phyloP scores from a whole-genome alignment of 2,797 vertebrate genomes.

The Macrochelys suwanniensis region DNA sequence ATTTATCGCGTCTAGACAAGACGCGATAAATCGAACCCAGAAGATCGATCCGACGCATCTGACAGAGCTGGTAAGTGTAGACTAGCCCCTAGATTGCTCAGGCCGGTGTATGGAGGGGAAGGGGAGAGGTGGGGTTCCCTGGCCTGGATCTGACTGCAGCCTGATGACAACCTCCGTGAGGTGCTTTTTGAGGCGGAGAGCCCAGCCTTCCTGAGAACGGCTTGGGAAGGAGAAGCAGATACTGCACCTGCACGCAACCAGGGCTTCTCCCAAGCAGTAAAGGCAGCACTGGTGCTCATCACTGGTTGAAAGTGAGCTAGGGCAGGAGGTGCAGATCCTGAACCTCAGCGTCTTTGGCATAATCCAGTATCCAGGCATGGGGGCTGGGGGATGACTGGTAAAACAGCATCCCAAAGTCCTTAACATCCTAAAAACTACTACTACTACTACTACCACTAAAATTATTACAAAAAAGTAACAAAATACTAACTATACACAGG shows the following conservation, averaged over 20 bases:
- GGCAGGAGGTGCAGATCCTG: neutral
- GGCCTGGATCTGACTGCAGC: neutral
- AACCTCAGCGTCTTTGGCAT: neutral
- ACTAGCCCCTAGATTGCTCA: neutral
- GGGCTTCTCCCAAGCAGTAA: neutral
- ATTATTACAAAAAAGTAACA: neutral
- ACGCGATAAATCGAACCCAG: no score
- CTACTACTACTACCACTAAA: neutral
- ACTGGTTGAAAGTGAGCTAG: neutral
- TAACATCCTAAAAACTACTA: neutral
- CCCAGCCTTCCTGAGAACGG: neutral
- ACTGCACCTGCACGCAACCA: neutral
- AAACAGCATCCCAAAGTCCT: neutral
- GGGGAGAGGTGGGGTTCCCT: neutral
- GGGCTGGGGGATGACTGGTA: neutral
- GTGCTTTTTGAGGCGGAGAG: neutral
- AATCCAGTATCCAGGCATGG: neutral
- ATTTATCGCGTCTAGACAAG: no score
- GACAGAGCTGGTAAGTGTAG: no score
- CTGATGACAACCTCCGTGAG: neutral
- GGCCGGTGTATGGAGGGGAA: no score
- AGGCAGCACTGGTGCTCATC: neutral
- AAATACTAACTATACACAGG: neutral
- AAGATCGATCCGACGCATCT: no score
- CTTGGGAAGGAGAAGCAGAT: neutral